Evolutionary conservation across 2,113 vertebrate genomes (phyloP).

Genomic region (Gymnobelideus leadbeateri): DNA sequence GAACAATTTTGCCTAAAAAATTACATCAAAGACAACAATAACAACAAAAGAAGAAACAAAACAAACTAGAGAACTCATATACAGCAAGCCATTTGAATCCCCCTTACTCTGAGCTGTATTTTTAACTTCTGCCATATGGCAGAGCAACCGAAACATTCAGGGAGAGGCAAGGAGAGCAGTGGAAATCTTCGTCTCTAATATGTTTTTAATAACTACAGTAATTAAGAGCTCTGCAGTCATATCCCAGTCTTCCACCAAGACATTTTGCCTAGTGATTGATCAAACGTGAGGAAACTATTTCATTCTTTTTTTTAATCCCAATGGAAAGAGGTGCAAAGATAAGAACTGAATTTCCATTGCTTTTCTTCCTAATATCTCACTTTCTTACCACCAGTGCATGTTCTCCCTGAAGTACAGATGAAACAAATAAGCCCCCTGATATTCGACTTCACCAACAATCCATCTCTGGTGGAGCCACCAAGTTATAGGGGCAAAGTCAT

Average conservation of each 20-base stretch:
- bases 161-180: conserved; percentile 17
- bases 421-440: background rate
- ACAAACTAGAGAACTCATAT: background rate
- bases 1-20: background rate
- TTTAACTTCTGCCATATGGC: conserved; percentile 65
- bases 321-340: background rate
- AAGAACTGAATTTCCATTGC: background rate
- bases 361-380: background rate
- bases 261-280: background rate
- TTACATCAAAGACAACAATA: background rate
- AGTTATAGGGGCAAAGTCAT: background rate
- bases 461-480: background rate
- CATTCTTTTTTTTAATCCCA: fast-evolving
- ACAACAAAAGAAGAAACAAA: background rate
- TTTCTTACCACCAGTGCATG: background rate
- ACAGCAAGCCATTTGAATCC: background rate
- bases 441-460: background rate
- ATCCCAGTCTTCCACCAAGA: background rate
- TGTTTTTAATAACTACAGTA: background rate
- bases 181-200: background rate
- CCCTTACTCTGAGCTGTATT: conserved; percentile 50
- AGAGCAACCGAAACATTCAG: conserved; percentile 51
- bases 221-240: background rate
- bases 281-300: background rate
- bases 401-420: background rate